These are phyloP conservation scores for Octodon degus DNA, from an alignment of 2,113 vertebrate genomes.

Conservation along the genomic window DNA sequence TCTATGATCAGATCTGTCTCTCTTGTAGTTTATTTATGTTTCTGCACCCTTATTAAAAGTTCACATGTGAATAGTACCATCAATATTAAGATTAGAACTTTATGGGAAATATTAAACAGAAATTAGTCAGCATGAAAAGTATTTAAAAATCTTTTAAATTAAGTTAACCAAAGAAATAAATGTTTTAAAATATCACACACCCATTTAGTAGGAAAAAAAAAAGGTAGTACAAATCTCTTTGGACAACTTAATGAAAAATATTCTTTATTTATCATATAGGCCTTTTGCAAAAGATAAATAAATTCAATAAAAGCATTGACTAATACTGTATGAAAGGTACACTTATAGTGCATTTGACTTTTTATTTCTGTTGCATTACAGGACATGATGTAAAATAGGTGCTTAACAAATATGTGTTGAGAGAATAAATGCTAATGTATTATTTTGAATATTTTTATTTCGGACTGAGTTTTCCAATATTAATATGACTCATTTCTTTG, in stretches of 20 bases:
- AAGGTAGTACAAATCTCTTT: not conserved
- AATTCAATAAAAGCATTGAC: not conserved
- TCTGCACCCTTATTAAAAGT: not conserved
- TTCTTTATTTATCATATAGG: not conserved
- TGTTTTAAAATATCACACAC: not conserved
- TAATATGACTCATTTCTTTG: not conserved
- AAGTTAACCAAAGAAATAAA: not conserved
- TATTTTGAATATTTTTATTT: not conserved
- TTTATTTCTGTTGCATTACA: not conserved
- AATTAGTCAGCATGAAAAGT: not conserved
- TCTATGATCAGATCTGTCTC: not conserved
- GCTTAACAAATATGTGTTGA: conserved; percentile 48
- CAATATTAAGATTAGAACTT: not conserved
- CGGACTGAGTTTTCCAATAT: not conserved
- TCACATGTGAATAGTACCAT: not conserved
- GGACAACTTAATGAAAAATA: not conserved
- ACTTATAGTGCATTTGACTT: not conserved
- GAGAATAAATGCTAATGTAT: not conserved
- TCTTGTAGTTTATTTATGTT: not conserved
- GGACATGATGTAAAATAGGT: not conserved
- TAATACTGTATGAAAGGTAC: not conserved
- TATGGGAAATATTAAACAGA: not conserved
- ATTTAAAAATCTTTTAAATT: not conserved
- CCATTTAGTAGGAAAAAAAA: not conserved
- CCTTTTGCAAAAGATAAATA: not conserved